Percentiles rank a stretch among this genome's conserved stretches.
Conservation (phyloP, 2,797 vertebrate genomes). For the Anomalospiza imberbis region DNA sequence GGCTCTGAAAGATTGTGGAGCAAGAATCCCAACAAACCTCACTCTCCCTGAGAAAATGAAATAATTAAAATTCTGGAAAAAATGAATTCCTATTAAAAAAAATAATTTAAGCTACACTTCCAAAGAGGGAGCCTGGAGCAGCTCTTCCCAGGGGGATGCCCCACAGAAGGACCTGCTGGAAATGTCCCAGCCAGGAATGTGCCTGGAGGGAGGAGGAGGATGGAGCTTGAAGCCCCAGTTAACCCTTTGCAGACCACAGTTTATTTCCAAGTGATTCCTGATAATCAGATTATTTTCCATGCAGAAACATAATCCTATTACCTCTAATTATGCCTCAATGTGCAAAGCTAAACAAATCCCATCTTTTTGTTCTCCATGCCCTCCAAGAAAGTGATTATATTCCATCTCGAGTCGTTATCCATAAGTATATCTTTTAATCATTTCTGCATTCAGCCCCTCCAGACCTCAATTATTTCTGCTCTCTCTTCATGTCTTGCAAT, state of each 20-base stretch:
- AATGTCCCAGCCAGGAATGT: neutral
- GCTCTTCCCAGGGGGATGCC: neutral
- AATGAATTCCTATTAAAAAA: neutral
- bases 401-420: slow-evolving; percentile 13
- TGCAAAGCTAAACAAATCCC: slow-evolving; percentile 29
- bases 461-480: slow-evolving; percentile 61
- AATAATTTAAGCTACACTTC: neutral
- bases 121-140: neutral
- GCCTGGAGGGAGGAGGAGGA: neutral
- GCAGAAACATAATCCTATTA: slow-evolving; percentile 32
- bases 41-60: neutral
- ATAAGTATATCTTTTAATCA: slow-evolving; percentile 47
- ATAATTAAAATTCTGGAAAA: neutral
- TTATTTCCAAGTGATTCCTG: neutral
- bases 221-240: neutral
- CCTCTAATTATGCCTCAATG: slow-evolving; percentile 21
- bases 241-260: neutral
- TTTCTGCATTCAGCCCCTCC: slow-evolving; percentile 39
- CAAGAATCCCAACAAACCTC: neutral
- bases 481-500: neutral
- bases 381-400: slow-evolving; percentile 43
- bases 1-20: neutral
- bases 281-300: slow-evolving; percentile 25
- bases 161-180: neutral
- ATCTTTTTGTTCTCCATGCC: slow-evolving; percentile 9